Base-by-base conservation (phyloP, 2,888 invertebrate genomes). In the Aplocera efformata region DNA sequence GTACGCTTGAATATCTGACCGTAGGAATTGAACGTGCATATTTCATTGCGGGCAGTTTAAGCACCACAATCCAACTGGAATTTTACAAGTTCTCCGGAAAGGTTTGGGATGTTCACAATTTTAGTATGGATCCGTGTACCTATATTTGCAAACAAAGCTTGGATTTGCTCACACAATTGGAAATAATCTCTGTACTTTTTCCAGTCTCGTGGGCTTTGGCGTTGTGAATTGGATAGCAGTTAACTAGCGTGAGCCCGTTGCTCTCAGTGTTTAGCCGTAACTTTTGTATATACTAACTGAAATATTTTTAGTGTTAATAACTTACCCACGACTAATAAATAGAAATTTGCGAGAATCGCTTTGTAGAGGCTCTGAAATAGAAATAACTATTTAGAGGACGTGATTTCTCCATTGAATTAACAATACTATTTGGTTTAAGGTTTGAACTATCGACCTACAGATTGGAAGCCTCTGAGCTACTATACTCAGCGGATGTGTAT, bases 61-160 rank as follows among this genome's bases (percentile, higher is more conserved):
- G 54, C 57, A 57, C 58, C 61, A 67, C 67, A 67, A 71, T 67
- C 61, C 60, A 56, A 61, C 60, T 60, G 53, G 63, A 63, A 69
- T 69, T 72, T 73, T 72, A 72, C 60, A 68, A 69, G 59, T 39
- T 41, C 51, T 51, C 50, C 50, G 57, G 51, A 69, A 67, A 63
- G 63, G 63, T 55, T 56, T 47, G 55, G 50, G 53, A 56, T 58
- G 58, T 61, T 44, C 33, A 38, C 32, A 31, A 57, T 52, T 64
- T 58, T 39, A 56, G 58, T 52, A 53, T 47, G 30, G 26, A 41
- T 39, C 25, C 31, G 32, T 36, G 10, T 26, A 28, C 10, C 25
- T 33, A 10, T 32, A 31, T 37, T 30, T 36, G 21, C 34, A 23
- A 38, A 45, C 27, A 30, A 35, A 35, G 24, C 28, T 32, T 39